Base-by-base conservation (phyloP, 2,888 invertebrate species). In the Xanthia togata region DNA sequence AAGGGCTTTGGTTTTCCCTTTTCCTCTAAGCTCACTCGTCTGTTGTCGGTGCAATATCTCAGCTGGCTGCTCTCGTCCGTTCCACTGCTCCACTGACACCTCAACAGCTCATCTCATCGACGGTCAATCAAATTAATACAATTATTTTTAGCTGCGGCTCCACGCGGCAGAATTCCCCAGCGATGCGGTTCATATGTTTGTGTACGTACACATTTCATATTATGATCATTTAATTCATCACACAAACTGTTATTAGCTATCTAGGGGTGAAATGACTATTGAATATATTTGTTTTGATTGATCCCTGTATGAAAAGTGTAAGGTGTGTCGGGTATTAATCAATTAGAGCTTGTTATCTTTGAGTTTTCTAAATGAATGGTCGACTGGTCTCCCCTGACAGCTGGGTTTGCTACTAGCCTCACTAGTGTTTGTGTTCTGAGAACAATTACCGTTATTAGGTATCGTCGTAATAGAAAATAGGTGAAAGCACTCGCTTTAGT, bases 141-240 rank as follows among this genome's bases (percentile, higher is more conserved):
- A 83, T 78, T 87, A 88, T 86, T 83, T 87, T 88, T 87, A 85
- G 79, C 78, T 64, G 64, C 50, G 31, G 50, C 41, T 72, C 41
- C 47, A 50, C n/a, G 64, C 59, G 44, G 6, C 50, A 14, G 31
- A 41, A 60, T 64, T 57, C 60, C 62, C 79, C n/a, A 41, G 9
- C 55, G n/a, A 62, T n/a, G 63, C 35, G 60, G 50, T 26, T 55
- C 57, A 12, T 64, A 4, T 70, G 71, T 69, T 81, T 81, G 73
- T 84, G 78, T 62, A 31, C 70, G 57, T 65, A 59, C n/a, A 41
- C 26, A 59, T 83, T 35, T 81, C 44, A 72, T 68, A 68, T 69
- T 71, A 65, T 41, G 78, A 78, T 62, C 78, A 55, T 78, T 77
- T 44, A 55, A 55, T 77, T 55, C 73, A 73, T 73, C 53, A 63